Evolutionary conservation across 2,113 vertebrate species (phyloP).

Genomic region (Aspiorhynchus laticeps): DNA sequence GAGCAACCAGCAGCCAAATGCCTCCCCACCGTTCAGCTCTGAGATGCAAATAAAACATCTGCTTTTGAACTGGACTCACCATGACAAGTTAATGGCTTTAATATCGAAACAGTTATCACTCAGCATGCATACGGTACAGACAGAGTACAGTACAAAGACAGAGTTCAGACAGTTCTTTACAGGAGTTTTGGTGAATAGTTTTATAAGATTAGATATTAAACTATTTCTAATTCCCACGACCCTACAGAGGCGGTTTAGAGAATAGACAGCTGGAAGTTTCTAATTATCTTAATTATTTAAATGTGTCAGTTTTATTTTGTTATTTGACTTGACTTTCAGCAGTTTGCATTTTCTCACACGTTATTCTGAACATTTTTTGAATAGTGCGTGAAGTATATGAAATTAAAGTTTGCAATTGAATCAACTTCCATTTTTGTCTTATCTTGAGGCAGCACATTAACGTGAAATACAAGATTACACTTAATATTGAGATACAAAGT

Average conservation of each 20-base stretch:
- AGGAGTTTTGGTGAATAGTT: neutral
- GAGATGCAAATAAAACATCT: constrained; percentile 36
- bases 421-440: neutral
- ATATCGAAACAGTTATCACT: constrained; percentile 44
- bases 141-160: too few relatives aligned
- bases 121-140: constrained; percentile 2
- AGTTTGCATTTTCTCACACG: neutral
- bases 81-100: constrained; percentile 40
- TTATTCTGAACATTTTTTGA: neutral
- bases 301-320: too few relatives aligned
- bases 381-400: neutral
- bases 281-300: neutral
- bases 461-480: neutral
- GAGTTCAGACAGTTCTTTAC: constrained; percentile 15
- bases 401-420: neutral
- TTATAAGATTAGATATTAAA: neutral
- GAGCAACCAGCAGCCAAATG: constrained; percentile 4
- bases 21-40: constrained; percentile 39
- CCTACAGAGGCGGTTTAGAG: neutral
- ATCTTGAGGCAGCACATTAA: neutral
- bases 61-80: constrained; percentile 44
- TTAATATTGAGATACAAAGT: neutral
- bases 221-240: neutral
- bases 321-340: constrained; percentile 5
- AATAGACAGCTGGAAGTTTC: neutral